Evolutionary conservation across 2,797 vertebrate genomes (phyloP), one percentile per base, ranked within the genome.

Genomic region (Bufotes viridis): DNA sequence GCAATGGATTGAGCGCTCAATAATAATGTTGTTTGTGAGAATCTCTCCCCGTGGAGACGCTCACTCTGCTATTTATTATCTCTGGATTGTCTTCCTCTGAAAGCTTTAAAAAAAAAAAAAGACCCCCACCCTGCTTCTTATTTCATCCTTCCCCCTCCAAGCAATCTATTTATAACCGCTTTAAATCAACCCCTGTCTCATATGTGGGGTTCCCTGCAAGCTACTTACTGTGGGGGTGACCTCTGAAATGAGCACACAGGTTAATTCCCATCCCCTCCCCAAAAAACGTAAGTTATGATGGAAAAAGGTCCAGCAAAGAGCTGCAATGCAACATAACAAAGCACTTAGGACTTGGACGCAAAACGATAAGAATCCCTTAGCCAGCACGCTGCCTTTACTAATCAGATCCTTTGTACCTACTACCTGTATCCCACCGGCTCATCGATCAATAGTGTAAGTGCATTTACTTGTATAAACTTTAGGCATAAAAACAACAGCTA

Each of bases 11-110:
- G 93, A 91, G 90, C 93, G 95, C 93, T 96, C 95, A 95, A 95
- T 96, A 94, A 96, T 95, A 96, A 96, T 93, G 94, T 92, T 93
- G 93, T 96, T 96, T 95, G 93, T 95, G 92, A 93, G 93, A 91
- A 94, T 95, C 76, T 94, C 92, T 94, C 94, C 94, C 92, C 91
- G 93, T 89, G 91, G 93, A 95, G 93, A 93, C 90, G 94, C 94
- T 93, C 91, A 91, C 91, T 94, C 93, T 93, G 93, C 91, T 92
- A 95, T 94, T 95, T 95, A 95, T 95, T 95, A 94, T 93, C 91
- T 94, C 94, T 94, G 94, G 92, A 95, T 94, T 95, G 93, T 95
- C 94, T 94, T 87, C 89, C 93, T 93, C 92, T 94, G 93, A 94
- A 95, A 95, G 93, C 83, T 81, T 82, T 76, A 51, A 78, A 42